Percentiles rank a stretch among this genome's conserved stretches.
Conservation (phyloP, 1,140 invertebrate species). For the Nasonia longicornis region DNA sequence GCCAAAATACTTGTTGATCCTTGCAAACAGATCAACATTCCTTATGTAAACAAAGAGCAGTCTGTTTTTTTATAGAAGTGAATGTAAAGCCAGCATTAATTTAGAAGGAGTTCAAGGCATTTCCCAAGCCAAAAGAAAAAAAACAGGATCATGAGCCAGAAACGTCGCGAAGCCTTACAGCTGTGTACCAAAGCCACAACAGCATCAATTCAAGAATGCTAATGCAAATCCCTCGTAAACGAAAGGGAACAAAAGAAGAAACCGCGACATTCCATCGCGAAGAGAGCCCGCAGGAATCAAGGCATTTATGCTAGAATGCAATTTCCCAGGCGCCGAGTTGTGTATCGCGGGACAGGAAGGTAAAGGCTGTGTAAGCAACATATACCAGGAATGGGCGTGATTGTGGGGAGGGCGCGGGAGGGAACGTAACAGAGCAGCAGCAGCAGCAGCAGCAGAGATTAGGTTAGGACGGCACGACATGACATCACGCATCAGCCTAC, state of each 20-base stretch:
- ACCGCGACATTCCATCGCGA: neutral
- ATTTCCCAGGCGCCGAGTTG: neutral
- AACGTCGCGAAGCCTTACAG: neutral
- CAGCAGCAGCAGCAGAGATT: slow-evolving; percentile 43
- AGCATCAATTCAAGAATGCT: too few relatives aligned
- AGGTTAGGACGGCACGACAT: slow-evolving; percentile 46
- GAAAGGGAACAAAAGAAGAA: neutral
- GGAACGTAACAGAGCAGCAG: slow-evolving; percentile 21
- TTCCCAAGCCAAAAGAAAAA: neutral
- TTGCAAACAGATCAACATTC: neutral
- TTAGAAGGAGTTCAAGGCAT: neutral
- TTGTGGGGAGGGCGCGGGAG: slow-evolving; percentile 47
- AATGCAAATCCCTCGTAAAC: neutral
- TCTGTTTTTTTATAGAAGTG: neutral
- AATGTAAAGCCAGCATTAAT: neutral
- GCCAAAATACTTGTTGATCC: too few relatives aligned
- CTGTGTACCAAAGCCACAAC: neutral
- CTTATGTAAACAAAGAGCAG: neutral
- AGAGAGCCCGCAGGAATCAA: neutral
- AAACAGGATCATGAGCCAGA: neutral
- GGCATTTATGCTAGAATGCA: neutral
- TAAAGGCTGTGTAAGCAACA: slow-evolving; percentile 16
- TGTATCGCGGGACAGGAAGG: slow-evolving; percentile 22
- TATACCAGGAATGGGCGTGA: slow-evolving; percentile 64
- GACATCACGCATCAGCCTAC: slow-evolving; percentile 37